Evolutionary conservation across 2,113 vertebrate species (phyloP).

Genomic region (Alligator mississippiensis): DNA sequence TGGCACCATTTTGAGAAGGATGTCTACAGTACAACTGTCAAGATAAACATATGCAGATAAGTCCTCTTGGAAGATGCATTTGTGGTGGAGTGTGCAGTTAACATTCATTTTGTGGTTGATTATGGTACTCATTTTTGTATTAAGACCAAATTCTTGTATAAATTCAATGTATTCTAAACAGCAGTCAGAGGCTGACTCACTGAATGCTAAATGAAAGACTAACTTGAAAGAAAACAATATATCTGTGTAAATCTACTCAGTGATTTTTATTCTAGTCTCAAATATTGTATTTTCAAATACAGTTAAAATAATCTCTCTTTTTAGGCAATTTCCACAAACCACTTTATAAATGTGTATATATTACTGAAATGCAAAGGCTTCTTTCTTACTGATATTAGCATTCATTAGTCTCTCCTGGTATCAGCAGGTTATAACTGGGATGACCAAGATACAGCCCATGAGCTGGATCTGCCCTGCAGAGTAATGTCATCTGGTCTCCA

Average conservation of each 20-base stretch:
- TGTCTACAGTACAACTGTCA: slow-evolving; percentile 11
- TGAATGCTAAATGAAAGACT: slow-evolving; percentile 46
- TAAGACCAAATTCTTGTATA: slow-evolving; percentile 62
- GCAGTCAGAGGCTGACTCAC: slow-evolving; percentile 40
- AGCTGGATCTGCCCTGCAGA: no score
- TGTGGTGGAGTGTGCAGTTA: background rate
- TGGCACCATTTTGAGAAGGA: background rate
- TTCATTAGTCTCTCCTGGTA: background rate
- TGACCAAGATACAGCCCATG: no score
- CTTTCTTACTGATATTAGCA: background rate
- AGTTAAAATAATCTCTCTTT: slow-evolving; percentile 2
- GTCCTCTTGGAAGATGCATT: slow-evolving; percentile 25
- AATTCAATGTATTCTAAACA: slow-evolving; percentile 48
- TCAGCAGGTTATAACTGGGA: background rate
- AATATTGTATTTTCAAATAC: background rate
- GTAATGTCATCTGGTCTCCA: no score
- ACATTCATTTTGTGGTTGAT: slow-evolving; percentile 19
- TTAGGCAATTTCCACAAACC: background rate
- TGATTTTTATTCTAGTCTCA: slow-evolving; percentile 4
- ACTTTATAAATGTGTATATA: background rate
- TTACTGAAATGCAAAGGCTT: background rate
- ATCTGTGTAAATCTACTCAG: slow-evolving; percentile 29
- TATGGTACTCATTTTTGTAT: slow-evolving; percentile 49
- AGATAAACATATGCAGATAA: slow-evolving; percentile 31
- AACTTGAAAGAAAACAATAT: slow-evolving; percentile 36